Conservation (phyloP, 2,888 invertebrate genomes). For the Habroteleia sp. region DNA sequence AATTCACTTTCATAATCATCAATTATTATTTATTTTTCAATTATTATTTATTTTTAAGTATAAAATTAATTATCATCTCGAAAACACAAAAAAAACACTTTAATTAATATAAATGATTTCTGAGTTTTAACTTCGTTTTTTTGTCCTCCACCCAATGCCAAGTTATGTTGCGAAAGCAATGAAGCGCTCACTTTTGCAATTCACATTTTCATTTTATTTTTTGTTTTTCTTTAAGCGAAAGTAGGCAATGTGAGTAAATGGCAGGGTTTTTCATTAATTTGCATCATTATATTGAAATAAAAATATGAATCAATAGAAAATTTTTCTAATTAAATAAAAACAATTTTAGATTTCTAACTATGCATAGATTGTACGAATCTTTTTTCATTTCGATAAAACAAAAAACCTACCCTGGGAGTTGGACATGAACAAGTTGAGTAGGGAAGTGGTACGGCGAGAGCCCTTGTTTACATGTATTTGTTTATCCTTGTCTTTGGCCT, state of each 20-base stretch:
- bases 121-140: too few species aligned
- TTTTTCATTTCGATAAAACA: slow-evolving; percentile 7
- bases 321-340: too few species aligned
- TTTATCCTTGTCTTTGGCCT: slow-evolving; percentile 74
- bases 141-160: slow-evolving; percentile 49
- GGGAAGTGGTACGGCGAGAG: slow-evolving; percentile 95
- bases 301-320: too few species aligned
- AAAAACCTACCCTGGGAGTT: slow-evolving; percentile 92
- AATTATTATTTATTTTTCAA: too few species aligned
- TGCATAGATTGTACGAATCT: not conserved
- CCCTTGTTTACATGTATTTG: slow-evolving; percentile 84
- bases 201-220: slow-evolving; percentile 9
- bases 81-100: too few species aligned
- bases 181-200: slow-evolving; percentile 36
- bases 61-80: too few species aligned
- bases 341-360: too few species aligned
- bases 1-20: too few species aligned
- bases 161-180: slow-evolving; percentile 74
- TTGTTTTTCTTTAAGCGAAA: slow-evolving; percentile 21
- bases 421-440: slow-evolving; percentile 97
- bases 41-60: too few species aligned
- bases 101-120: too few species aligned
- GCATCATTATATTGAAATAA: slow-evolving; percentile 29
- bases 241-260: slow-evolving; percentile 45
- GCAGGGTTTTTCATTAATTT: slow-evolving; percentile 47